These are phyloP conservation scores for Macrophya alboannulata DNA, from an alignment of 2,888 invertebrate species.

Conservation along the genomic window DNA sequence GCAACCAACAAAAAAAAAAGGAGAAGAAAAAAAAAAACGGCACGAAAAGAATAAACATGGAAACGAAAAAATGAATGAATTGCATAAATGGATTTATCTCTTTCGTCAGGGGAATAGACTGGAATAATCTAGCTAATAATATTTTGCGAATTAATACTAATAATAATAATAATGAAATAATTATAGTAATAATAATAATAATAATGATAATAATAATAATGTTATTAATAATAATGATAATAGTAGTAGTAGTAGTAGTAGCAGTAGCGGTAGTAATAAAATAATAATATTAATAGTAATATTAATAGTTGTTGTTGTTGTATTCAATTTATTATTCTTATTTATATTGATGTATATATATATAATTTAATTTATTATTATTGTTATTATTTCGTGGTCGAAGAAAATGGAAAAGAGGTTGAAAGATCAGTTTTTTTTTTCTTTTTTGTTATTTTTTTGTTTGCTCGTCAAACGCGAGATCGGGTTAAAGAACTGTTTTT, in stretches of 20 bases:
- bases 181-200: background rate
- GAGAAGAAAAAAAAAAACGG: constrained; percentile 11
- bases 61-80: constrained; percentile 37
- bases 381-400: background rate
- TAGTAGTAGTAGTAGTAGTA: background rate
- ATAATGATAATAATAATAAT: background rate
- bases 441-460: too few species aligned
- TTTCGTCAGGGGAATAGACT: constrained; percentile 55
- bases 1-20: background rate
- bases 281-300: background rate
- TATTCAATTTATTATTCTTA: background rate
- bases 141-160: constrained; percentile 4
- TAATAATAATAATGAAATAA: background rate
- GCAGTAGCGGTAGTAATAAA: background rate
- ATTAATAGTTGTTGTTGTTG: background rate
- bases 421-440: background rate
- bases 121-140: constrained; percentile 55
- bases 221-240: background rate
- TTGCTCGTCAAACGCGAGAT: too few species aligned
- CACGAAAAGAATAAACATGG: constrained; percentile 53
- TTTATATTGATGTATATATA: background rate
- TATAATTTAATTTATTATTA: background rate
- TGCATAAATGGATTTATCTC: constrained; percentile 20
- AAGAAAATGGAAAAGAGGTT: too few species aligned
- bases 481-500: too few species aligned